Percentiles rank a stretch among this genome's conserved stretches.
These are phyloP conservation scores for Hirundichthys speculiger DNA, from an alignment of 2,113 vertebrate genomes.

Conservation along the genomic window DNA sequence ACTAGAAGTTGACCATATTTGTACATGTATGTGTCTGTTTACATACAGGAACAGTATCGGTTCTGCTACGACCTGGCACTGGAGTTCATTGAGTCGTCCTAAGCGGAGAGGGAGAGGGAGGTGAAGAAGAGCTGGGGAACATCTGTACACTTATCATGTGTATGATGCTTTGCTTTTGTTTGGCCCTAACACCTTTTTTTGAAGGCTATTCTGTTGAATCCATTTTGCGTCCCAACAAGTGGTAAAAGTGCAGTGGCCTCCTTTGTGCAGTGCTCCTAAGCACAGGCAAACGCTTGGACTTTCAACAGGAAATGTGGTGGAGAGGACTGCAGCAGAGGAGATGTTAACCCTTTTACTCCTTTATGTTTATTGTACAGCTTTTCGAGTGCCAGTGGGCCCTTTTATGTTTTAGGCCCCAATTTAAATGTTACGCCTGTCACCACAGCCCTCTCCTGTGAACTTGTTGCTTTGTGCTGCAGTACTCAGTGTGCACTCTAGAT, in stretches of 20 bases:
- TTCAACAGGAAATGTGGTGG: conserved; percentile 9
- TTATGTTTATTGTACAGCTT: conserved; percentile 67
- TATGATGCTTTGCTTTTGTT: conserved; percentile 49
- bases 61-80: conserved; percentile 96
- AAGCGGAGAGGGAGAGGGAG: conserved; percentile 66
- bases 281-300: conserved; percentile 49
- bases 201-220: conserved; percentile 49
- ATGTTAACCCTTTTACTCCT: conserved; percentile 31
- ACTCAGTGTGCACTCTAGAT: conserved; percentile 55
- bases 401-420: conserved; percentile 50
- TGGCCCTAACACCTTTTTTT: conserved; percentile 33
- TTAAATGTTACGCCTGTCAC: conserved; percentile 45
- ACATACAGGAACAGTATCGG: conserved; percentile 94
- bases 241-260: conserved; percentile 21
- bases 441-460: conserved; percentile 31
- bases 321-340: conserved; percentile 21
- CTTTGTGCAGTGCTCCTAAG: conserved; percentile 20
- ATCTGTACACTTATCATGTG: conserved; percentile 37
- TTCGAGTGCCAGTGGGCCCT: conserved; percentile 62
- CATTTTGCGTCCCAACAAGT: conserved; percentile 32
- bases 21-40: background rate
- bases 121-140: conserved; percentile 34
- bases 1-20: background rate
- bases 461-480: conserved; percentile 61
- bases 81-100: conserved; percentile 96